phyloP scores from a whole-genome alignment of 2,888 invertebrate genomes.

The Sarcophaga rosellei region DNA sequence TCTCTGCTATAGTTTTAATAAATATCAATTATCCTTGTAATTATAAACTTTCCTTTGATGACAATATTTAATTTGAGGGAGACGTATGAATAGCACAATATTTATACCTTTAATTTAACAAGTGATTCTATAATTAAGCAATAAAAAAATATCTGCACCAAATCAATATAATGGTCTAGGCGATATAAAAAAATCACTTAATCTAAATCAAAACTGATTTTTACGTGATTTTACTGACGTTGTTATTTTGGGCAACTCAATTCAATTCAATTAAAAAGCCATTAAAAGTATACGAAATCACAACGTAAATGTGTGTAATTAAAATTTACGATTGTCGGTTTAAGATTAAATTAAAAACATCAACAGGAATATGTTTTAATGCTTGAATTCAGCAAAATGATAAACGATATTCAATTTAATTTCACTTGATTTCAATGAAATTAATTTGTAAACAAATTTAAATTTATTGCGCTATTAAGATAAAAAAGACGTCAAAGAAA shows the following conservation, averaged over 20 bases:
- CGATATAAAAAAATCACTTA: conserved; percentile 1
- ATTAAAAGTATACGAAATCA: conserved; percentile 19
- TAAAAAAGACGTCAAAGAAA: conserved; percentile 1
- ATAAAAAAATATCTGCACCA: too few species aligned
- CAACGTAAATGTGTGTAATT: neutral
- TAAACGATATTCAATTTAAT: neutral
- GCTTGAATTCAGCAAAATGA: neutral
- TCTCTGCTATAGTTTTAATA: too few species aligned
- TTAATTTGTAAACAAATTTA: conserved; percentile 25
- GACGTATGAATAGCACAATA: too few species aligned
- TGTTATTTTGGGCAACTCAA: conserved; percentile 2
- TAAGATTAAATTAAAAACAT: conserved; percentile 26
- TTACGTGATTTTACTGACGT: conserved; percentile 18
- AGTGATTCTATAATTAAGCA: too few species aligned
- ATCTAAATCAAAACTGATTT: conserved; percentile 14
- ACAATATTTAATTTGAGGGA: too few species aligned
- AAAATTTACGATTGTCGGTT: conserved; percentile 45
- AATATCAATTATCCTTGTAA: too few species aligned
- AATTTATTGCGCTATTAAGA: conserved; percentile 40
- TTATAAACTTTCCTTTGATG: too few species aligned
- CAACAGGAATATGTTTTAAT: conserved; percentile 10
- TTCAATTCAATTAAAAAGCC: conserved; percentile 36
- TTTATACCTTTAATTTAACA: too few species aligned
- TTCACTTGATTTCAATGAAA: neutral
- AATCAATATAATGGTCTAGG: neutral